Evolutionary conservation across 2,113 vertebrate genomes (phyloP).

Genomic region (Toxostoma redivivum): DNA sequence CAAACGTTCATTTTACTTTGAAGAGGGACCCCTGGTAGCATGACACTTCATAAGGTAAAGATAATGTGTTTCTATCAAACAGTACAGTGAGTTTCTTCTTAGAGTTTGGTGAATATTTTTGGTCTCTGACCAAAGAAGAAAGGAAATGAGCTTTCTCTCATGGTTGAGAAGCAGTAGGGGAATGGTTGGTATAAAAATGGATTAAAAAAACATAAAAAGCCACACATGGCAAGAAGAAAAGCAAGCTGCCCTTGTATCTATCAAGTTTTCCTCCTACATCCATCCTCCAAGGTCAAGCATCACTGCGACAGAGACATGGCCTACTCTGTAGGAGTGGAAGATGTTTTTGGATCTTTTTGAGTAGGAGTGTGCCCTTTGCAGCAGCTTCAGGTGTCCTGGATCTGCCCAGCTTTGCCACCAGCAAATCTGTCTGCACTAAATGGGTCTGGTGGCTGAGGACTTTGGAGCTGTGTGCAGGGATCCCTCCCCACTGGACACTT

Average conservation of each 20-base stretch:
- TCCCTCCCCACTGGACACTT: rapidly evolving
- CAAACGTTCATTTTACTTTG: not conserved
- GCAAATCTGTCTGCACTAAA: not conserved
- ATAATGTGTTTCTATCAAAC: not conserved
- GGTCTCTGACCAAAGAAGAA: not conserved
- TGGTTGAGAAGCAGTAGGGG: not conserved
- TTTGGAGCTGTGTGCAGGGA: not conserved
- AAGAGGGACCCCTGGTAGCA: not conserved
- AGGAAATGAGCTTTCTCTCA: not conserved
- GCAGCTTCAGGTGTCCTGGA: not conserved
- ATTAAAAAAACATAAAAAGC: not conserved
- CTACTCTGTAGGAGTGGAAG: not conserved
- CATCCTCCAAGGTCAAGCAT: not conserved
- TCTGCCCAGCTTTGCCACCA: not conserved
- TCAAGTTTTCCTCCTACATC: not conserved
- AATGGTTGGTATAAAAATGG: not conserved
- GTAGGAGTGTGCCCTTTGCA: not conserved
- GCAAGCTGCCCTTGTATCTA: not conserved
- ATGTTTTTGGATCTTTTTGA: not conserved
- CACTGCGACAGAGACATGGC: not conserved
- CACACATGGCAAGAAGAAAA: not conserved
- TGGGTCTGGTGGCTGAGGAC: not conserved
- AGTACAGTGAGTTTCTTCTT: not conserved
- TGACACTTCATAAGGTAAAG: not conserved
- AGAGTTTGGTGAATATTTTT: not conserved